phyloP scores from a whole-genome alignment of 2,797 vertebrate species.

The Phyllotis vaccarum region DNA sequence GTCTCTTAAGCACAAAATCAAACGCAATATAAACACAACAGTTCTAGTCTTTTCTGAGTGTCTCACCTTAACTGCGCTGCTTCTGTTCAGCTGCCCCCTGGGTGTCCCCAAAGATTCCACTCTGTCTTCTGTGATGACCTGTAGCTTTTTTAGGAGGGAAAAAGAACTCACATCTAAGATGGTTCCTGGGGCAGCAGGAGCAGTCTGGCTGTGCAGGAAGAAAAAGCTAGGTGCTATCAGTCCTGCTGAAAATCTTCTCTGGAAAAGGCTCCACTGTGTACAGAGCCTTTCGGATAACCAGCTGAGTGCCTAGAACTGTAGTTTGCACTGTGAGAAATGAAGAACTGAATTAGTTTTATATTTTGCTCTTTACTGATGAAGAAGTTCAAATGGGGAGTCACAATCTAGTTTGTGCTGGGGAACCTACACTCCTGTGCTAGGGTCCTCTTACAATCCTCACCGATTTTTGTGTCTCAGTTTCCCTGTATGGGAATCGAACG shows the following conservation, averaged over 20 bases:
- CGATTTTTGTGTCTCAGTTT: not conserved
- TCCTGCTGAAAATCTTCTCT: not conserved
- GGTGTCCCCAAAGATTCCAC: slow-evolving; percentile 47
- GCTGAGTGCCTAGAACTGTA: not conserved
- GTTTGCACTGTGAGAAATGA: not conserved
- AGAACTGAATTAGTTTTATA: slow-evolving; percentile 12
- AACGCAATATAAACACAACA: slow-evolving; percentile 74
- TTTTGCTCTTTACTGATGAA: slow-evolving; percentile 39
- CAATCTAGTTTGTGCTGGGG: not conserved
- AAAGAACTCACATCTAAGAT: not conserved
- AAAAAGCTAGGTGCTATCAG: not conserved
- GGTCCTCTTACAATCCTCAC: not conserved
- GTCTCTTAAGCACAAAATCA: slow-evolving; percentile 79
- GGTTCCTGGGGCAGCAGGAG: not conserved
- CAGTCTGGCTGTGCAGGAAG: not conserved
- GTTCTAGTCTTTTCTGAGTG: not conserved
- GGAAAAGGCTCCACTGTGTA: not conserved
- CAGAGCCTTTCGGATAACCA: slow-evolving; percentile 22
- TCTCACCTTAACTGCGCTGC: slow-evolving; percentile 58
- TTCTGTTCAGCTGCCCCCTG: slow-evolving; percentile 52
- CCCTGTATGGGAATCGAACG: not conserved
- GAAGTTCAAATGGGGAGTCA: not conserved
- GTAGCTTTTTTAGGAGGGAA: slow-evolving; percentile 47
- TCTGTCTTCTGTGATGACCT: slow-evolving; percentile 48
- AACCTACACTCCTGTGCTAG: not conserved